Base-by-base conservation (phyloP, 2,113 vertebrate genomes). In the Chloebia gouldiae region DNA sequence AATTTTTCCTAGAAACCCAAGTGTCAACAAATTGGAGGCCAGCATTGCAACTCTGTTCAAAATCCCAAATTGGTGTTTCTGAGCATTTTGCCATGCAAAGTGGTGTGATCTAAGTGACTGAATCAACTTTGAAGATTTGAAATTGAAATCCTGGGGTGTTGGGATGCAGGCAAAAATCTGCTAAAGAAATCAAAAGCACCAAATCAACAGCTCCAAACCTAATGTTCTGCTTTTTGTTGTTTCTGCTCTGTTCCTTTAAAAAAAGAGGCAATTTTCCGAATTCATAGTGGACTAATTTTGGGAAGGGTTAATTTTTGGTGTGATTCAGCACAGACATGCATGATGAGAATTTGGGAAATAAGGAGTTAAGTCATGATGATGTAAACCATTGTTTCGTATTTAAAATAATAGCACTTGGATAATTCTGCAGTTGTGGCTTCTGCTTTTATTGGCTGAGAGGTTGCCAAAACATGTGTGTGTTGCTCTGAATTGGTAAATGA, bases 1-100 rank as follows among this genome's bases (percentile, higher is more conserved):
- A 95, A 96, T 97, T 98, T 94, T 85, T 96, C 79, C 79, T 94
- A 96, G 95, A 96, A 97, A 94, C 80, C 28, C 51, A 63, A 94
- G 91, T 87, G 88, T 96, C 91, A 96, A 96, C 87, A 95, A 94
- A 94, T 73, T 17, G 8, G 61, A 96, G 80, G 40, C 95, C 81
- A 75, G 69, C 70, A 27, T 47, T 86, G 81, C 57, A 68, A 9
- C 75, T 87, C 61, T 8, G 15, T 42, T 64, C 76, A 72, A 92
- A 82, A 87, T 94, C 73, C 85, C 83, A n/a, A 19, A 24, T 0
- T 75, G 68, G 37, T 39, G 90, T 90, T 96, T 84, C 50, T 88
- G 75, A 92, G 68, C 15, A 5, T 27, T 45, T 89, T 90, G 87
- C 56, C 8, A 1, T n/a, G 80, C 54, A 39, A 86, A 64, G 35